Percentiles rank a stretch among this genome's conserved stretches.
Conservation (phyloP, 2,113 vertebrate species). For the Strix aluco region DNA sequence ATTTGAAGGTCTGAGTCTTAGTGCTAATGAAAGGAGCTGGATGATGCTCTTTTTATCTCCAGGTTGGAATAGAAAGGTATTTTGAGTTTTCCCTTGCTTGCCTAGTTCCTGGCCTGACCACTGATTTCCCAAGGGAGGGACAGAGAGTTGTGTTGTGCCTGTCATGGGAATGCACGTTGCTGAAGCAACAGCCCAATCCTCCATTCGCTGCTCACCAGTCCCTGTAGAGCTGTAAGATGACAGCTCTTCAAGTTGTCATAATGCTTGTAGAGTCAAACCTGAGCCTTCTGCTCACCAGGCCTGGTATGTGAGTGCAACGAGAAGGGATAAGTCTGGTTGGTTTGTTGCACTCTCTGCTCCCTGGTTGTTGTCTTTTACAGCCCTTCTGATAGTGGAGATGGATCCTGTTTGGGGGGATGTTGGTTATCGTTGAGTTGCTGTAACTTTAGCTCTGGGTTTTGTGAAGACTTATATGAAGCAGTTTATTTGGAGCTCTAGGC, state of each 20-base stretch:
- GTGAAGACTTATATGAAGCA: neutral
- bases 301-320: fast-evolving
- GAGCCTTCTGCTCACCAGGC: neutral
- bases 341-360: neutral
- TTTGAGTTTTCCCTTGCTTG: neutral
- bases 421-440: neutral
- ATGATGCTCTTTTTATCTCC: neutral
- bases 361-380: neutral
- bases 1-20: neutral
- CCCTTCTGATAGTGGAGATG: neutral
- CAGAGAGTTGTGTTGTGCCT: fast-evolving
- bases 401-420: neutral
- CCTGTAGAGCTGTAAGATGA: neutral
- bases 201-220: fast-evolving
- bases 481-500: neutral
- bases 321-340: neutral
- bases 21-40: neutral
- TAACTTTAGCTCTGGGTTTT: neutral
- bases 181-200: fast-evolving
- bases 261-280: neutral
- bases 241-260: neutral
- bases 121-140: neutral
- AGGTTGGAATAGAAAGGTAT: neutral
- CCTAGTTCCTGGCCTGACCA: neutral
- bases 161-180: neutral